These are phyloP conservation scores for Rhabdophis nuchalis DNA, from an alignment of 2,797 vertebrate genomes.

Conservation along the genomic window DNA sequence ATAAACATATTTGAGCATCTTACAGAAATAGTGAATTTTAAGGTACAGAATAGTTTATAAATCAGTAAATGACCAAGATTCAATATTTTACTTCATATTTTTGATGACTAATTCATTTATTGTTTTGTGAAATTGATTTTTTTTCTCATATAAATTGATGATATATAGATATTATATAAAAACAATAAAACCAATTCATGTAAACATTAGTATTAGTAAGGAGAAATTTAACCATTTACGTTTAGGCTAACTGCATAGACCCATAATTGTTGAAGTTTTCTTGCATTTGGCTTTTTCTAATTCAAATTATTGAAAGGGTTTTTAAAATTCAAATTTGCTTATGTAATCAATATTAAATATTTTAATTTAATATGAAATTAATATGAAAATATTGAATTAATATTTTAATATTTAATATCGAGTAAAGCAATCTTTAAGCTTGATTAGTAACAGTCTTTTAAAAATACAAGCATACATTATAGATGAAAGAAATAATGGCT, in stretches of 20 bases:
- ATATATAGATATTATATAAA: neutral
- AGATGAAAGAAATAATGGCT: neutral
- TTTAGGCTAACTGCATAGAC: neutral
- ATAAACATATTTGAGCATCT: neutral
- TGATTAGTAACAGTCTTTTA: neutral
- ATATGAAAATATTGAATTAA: too few species aligned
- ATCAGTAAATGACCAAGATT: neutral
- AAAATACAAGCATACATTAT: neutral
- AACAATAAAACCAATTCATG: neutral
- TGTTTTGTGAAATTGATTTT: neutral
- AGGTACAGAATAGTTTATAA: neutral
- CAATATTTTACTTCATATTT: neutral
- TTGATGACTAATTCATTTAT: neutral
- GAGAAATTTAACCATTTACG: neutral
- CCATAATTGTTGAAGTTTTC: neutral
- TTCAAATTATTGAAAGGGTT: neutral
- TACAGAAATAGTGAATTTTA: neutral
- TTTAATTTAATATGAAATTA: too few species aligned
- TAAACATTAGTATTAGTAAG: neutral
- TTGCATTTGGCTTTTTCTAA: neutral
- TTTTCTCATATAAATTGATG: neutral
- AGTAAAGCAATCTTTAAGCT: neutral
- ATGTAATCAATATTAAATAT: neutral
- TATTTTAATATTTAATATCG: neutral
- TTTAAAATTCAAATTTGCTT: neutral